phyloP scores from a whole-genome alignment of 2,113 vertebrate genomes.

The Terrapene triunguis region DNA sequence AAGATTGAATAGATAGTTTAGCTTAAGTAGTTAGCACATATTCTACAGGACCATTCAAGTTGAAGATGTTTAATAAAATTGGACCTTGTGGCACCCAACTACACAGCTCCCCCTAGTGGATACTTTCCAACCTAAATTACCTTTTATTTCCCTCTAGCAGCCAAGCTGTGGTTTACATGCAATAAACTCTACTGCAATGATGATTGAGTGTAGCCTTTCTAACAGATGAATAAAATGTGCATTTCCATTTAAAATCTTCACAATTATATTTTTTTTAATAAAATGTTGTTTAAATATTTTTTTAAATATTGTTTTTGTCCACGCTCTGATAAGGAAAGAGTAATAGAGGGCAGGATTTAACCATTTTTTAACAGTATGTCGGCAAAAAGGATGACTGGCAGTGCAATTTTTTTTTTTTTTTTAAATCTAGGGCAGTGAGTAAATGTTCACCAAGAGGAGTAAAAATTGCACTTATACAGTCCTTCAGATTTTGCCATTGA shows the following conservation, averaged over 20 bases:
- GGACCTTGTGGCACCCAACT: background rate
- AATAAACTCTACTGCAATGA: background rate
- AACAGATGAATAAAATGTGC: background rate
- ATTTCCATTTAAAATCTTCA: background rate
- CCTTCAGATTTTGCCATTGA: rapidly evolving
- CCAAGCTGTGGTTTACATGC: rapidly evolving
- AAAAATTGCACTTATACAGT: background rate
- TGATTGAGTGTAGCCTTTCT: background rate
- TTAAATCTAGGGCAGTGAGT: background rate
- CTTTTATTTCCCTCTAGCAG: background rate
- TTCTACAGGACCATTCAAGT: background rate
- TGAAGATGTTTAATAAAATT: background rate
- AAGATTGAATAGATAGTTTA: background rate
- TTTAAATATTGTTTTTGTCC: background rate
- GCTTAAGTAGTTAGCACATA: background rate
- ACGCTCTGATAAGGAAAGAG: background rate
- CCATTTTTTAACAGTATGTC: background rate
- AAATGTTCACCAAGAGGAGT: background rate
- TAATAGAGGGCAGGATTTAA: background rate
- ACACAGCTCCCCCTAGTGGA: conserved; percentile 2
- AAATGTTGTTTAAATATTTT: background rate
- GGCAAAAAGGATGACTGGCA: background rate
- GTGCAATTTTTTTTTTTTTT: background rate
- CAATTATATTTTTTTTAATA: background rate
- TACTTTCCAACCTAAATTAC: background rate